Base-by-base conservation (phyloP, 2,888 invertebrate species). In the Tortrix viridana region DNA sequence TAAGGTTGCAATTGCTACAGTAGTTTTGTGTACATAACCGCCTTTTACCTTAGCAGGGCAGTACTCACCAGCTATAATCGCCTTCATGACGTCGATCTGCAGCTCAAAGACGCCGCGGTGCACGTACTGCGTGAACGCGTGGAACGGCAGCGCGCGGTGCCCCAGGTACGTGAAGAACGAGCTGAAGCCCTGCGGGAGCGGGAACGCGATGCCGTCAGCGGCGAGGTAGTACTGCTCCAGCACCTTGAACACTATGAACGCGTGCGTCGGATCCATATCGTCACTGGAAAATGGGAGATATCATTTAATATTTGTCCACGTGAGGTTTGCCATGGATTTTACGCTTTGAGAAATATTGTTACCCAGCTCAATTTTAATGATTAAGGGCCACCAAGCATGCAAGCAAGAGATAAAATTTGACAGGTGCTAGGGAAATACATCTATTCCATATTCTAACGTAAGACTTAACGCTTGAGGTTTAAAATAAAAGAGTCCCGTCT, bases 141-240 rank as follows among this genome's bases (percentile, higher is more conserved):
- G 94, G 84, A 96, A 96, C 26, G 94, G 93, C 68, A 97, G 88
- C 22, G 96, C 95, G 72, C 95, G 93, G 85, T 96, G 97, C 1
- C 97, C 97, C 58, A 98, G 93, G 84, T 96, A 97, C 2, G 97
- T 96, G 83, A 97, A 96, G 91, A 97, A 98, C 4, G 97, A 97
- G 18, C 96, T 95, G 83, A 97, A 97, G 14, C 97, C 97, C 77
- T 96, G 96, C 12, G 97, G 97, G 69, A 97, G 85, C 0, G 90
- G 90, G 83, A 96, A 98, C 32, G 96, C 97, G 68, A 96, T 93
- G 3, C 95, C 95, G 77, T 96, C 96, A 18, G 95, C 94, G 1
- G 97, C 96, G 71, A 96, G 91, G 74, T 95, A 95, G 85, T 96
- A 97, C 73, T 97, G 94, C 84, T 98, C 97, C 69, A 97, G 86